Conservation (phyloP, 2,113 vertebrate genomes). For the Barbus barbus region DNA sequence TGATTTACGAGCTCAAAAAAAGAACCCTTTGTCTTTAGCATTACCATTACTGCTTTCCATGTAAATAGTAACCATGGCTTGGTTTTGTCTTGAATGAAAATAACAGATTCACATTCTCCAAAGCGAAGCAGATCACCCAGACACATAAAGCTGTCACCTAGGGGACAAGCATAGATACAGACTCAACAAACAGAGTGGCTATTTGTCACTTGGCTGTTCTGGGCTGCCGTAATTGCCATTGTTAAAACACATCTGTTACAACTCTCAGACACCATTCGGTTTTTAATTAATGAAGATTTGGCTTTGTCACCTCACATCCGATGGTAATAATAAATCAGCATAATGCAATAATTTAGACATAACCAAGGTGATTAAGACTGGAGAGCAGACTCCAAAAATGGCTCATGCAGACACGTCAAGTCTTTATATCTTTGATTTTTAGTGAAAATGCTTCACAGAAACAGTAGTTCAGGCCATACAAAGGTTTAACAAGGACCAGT, state of each 20-base stretch:
- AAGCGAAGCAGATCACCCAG: conserved; percentile 29
- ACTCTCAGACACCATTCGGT: conserved; percentile 11
- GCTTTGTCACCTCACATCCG: background rate
- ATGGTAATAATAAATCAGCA: background rate
- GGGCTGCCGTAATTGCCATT: conserved; percentile 2
- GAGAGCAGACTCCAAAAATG: background rate
- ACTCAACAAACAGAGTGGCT: conserved; percentile 20
- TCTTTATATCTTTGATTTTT: conserved; percentile 17
- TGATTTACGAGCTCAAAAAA: conserved; percentile 8
- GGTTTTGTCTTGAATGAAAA: conserved; percentile 20
- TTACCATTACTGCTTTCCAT: conserved; percentile 37
- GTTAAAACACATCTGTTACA: conserved; percentile 34
- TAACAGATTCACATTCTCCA: conserved; percentile 23
- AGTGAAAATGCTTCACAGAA: background rate
- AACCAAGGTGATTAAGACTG: background rate
- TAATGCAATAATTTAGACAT: background rate
- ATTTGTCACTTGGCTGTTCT: conserved; percentile 19
- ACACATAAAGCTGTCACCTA: conserved; percentile 37
- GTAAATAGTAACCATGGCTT: conserved; percentile 22
- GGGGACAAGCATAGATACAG: conserved; percentile 19
- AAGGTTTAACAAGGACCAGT: conserved; percentile 32
- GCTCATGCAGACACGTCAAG: background rate
- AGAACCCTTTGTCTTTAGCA: conserved; percentile 6
- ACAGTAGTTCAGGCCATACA: conserved; percentile 10
- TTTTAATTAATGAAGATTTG: conserved; percentile 37